These are phyloP conservation scores for Leptinotarsa texana DNA, from an alignment of 1,140 invertebrate species.

Conservation along the genomic window DNA sequence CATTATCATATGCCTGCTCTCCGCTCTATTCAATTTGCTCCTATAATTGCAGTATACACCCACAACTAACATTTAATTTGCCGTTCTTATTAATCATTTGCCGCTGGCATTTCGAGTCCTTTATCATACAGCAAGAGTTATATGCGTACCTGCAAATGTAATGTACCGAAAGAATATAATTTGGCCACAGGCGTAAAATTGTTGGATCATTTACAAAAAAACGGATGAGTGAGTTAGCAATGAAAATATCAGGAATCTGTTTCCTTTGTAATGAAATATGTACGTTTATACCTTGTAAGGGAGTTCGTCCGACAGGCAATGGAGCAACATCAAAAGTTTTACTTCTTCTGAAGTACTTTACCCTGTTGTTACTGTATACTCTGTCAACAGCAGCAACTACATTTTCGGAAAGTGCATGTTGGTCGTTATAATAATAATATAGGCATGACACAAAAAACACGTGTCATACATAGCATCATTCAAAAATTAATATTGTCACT, in stretches of 20 bases:
- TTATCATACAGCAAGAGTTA: neutral
- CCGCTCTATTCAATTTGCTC: slow-evolving; percentile 1
- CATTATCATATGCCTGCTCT: slow-evolving; percentile 3
- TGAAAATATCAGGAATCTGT: neutral
- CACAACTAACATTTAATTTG: slow-evolving; percentile 1
- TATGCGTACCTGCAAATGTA: slow-evolving; percentile 1
- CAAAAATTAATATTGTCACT: no score
- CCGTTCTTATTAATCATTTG: neutral
- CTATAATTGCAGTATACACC: neutral
- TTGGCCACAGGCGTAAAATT: neutral
- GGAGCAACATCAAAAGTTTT: no score
- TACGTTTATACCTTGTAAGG: no score
- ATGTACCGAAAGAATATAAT: neutral
- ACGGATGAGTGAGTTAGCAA: neutral
- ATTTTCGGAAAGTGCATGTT: no score
- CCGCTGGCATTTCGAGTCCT: neutral
- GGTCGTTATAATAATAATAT: no score
- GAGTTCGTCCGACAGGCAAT: no score
- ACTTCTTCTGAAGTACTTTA: no score
- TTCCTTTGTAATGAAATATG: neutral
- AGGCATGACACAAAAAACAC: no score
- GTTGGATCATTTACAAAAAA: neutral
- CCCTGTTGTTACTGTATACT: no score
- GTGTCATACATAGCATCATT: no score
- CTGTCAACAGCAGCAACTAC: no score